Conservation (phyloP, 1,140 invertebrate species). For the Pseudachorutes palmiensis region DNA sequence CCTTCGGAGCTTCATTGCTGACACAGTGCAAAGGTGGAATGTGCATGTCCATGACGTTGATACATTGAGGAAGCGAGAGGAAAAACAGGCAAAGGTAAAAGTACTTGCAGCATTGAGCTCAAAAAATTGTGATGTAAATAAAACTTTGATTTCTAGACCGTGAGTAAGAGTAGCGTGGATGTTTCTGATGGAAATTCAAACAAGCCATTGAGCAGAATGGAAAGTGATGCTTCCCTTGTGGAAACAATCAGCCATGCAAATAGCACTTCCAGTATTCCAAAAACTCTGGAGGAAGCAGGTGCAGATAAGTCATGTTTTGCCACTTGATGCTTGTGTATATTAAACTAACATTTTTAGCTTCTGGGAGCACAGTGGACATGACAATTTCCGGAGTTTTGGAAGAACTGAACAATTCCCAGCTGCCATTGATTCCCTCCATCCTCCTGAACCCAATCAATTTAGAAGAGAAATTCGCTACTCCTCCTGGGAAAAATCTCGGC, state of each 20-base stretch:
- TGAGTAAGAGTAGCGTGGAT: not conserved
- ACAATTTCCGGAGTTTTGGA: slow-evolving; percentile 27
- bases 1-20: slow-evolving; percentile 55
- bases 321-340: slow-evolving; percentile 4
- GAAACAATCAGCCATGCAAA: not conserved
- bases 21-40: slow-evolving; percentile 60
- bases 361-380: slow-evolving; percentile 28
- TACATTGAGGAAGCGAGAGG: slow-evolving; percentile 48
- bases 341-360: not conserved
- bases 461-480: not conserved
- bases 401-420: slow-evolving; percentile 13
- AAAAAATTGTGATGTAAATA: not conserved
- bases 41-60: slow-evolving; percentile 48
- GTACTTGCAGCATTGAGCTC: not conserved
- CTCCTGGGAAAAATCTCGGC: not conserved
- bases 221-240: slow-evolving; percentile 26
- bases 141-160: not conserved
- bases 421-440: not conserved
- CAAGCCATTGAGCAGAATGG: slow-evolving; percentile 20
- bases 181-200: slow-evolving; percentile 7
- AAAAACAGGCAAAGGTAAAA: slow-evolving; percentile 41
- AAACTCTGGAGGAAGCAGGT: not conserved
- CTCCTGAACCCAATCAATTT: not conserved
- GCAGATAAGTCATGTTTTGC: not conserved
- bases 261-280: slow-evolving; percentile 12